Evolutionary conservation across 2,113 vertebrate genomes (phyloP).

Genomic region (Ursus arctos): DNA sequence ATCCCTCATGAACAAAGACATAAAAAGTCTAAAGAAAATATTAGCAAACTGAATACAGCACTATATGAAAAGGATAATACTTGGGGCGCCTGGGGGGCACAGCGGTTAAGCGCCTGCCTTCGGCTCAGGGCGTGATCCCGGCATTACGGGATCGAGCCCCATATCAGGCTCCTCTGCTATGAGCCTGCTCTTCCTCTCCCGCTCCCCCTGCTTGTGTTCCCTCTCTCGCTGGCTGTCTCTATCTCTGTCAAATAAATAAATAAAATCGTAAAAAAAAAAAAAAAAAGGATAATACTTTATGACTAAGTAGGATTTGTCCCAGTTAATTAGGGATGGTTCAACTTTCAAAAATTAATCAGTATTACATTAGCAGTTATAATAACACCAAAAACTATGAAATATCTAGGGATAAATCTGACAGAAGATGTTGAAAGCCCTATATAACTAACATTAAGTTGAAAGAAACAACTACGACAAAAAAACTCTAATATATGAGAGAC

Average conservation of each 20-base stretch:
- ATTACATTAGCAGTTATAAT: not conserved
- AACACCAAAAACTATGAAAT: not conserved
- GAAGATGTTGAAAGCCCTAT: not conserved
- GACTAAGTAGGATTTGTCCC: not conserved
- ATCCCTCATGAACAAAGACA: not conserved
- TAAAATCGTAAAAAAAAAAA: no score
- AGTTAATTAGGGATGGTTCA: not conserved
- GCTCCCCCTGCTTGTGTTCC: no score
- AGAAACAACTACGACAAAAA: not conserved
- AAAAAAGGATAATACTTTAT: not conserved
- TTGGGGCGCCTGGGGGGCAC: not conserved
- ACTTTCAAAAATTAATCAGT: not conserved
- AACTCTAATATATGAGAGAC: not conserved
- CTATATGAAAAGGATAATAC: not conserved
- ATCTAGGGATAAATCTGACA: not conserved
- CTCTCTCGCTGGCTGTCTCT: no score
- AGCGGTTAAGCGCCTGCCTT: no score
- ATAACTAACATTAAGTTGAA: not conserved
- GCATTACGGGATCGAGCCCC: no score
- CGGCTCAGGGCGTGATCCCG: no score
- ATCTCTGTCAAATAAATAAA: no score
- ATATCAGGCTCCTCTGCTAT: no score
- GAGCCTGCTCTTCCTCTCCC: no score
- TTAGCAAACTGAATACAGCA: not conserved
- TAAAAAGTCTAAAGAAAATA: not conserved